Evolutionary conservation across 2,888 invertebrate genomes (phyloP).

Genomic region (Acanthacorydalis orientalis): DNA sequence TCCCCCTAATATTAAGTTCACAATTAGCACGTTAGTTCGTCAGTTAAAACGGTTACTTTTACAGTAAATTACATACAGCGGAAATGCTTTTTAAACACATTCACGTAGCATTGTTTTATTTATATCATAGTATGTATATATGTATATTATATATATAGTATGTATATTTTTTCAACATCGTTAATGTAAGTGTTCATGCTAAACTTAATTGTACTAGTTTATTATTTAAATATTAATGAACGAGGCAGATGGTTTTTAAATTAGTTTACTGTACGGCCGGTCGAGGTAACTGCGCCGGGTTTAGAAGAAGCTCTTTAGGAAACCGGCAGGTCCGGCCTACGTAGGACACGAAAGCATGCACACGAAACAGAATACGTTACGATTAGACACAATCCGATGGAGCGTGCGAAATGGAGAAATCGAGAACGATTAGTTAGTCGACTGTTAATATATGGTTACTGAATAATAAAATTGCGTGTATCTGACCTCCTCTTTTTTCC

Average conservation of each 20-base stretch:
- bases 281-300: slow-evolving; percentile 8
- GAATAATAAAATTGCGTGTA: slow-evolving; percentile 6
- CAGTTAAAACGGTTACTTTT: too few relatives aligned
- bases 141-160: not conserved
- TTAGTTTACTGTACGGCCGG: slow-evolving; percentile 6
- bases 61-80: too few relatives aligned
- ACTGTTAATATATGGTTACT: slow-evolving; percentile 4
- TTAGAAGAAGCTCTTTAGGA: slow-evolving; percentile 93
- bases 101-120: too few relatives aligned
- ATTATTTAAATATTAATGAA: slow-evolving; percentile 15
- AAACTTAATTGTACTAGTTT: slow-evolving; percentile 1
- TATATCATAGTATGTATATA: too few relatives aligned
- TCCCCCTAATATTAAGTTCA: too few relatives aligned
- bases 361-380: slow-evolving; percentile 5
- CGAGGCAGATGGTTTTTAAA: slow-evolving; percentile 21
- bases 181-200: slow-evolving; percentile 7
- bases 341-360: slow-evolving; percentile 9
- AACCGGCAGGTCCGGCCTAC: slow-evolving; percentile 83
- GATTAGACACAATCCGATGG: slow-evolving; percentile 6
- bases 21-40: too few relatives aligned
- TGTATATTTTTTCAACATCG: not conserved
- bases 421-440: slow-evolving; percentile 10
- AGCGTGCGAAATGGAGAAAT: slow-evolving; percentile 6
- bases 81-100: too few relatives aligned
- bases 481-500: slow-evolving; percentile 44